Evolutionary conservation across 2,888 invertebrate species (phyloP).

Genomic region (Exephanes ischioxanthus): DNA sequence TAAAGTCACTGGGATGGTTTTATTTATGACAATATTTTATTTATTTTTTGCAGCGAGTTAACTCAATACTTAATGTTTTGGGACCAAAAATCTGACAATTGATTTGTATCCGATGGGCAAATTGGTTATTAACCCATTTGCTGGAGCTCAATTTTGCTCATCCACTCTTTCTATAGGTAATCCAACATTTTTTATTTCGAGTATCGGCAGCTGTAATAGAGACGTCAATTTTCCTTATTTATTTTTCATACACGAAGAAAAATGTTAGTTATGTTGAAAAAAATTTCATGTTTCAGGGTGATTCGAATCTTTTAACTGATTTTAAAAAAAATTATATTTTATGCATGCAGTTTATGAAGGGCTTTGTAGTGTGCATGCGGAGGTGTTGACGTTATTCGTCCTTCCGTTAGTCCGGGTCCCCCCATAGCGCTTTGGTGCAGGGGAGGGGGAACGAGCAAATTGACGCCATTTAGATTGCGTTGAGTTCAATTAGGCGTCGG

Average conservation of each 20-base stretch:
- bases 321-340: neutral
- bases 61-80: neutral
- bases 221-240: neutral
- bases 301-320: neutral
- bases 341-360: neutral
- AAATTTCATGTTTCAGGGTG: neutral
- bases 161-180: neutral
- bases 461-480: slow-evolving; percentile 78
- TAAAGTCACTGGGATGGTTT: too few species aligned
- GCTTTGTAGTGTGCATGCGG: neutral
- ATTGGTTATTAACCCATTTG: neutral
- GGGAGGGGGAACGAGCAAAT: slow-evolving; percentile 72
- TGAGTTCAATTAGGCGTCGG: slow-evolving; percentile 76
- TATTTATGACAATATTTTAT: too few species aligned
- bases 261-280: neutral
- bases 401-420: slow-evolving; percentile 4
- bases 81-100: neutral
- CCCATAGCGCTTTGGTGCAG: slow-evolving; percentile 9
- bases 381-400: slow-evolving; percentile 37
- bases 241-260: neutral
- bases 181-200: neutral
- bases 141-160: neutral
- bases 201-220: neutral
- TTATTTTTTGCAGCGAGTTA: neutral
- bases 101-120: neutral